These are phyloP conservation scores for Gymnothorax javanicus DNA, from an alignment of 2,797 vertebrate genomes.

Conservation along the genomic window DNA sequence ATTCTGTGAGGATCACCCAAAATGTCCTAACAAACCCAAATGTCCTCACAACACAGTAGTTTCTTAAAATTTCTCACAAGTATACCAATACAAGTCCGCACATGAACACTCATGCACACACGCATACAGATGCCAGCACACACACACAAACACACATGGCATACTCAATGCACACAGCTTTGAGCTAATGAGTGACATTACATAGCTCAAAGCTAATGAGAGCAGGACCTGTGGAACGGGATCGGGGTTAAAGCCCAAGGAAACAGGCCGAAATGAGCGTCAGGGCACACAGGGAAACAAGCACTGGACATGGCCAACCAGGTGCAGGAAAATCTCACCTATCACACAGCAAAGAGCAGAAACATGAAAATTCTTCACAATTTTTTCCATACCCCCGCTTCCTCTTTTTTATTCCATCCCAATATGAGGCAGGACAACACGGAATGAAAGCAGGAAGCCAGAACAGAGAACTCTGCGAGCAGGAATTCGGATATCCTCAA, in stretches of 20 bases:
- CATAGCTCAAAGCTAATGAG: background rate
- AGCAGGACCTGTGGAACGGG: background rate
- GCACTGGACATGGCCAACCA: background rate
- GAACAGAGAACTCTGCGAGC: background rate
- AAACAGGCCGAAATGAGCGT: background rate
- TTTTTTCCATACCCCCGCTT: background rate
- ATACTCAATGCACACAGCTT: background rate
- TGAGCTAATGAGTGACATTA: background rate
- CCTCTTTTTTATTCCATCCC: no score
- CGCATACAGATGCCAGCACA: background rate
- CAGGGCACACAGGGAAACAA: background rate
- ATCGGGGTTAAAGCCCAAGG: background rate
- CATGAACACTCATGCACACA: no score
- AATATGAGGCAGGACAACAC: background rate
- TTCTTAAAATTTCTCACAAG: no score
- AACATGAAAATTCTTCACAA: background rate
- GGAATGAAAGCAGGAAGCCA: background rate
- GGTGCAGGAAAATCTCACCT: no score
- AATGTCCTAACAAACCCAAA: no score
- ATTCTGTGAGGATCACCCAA: no score
- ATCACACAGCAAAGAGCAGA: no score
- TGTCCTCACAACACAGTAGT: no score
- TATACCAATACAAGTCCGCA: no score
- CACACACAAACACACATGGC: background rate
- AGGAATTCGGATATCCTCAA: background rate